These are phyloP conservation scores for Aldrovandia affinis DNA, from an alignment of 2,797 vertebrate species.

Conservation along the genomic window DNA sequence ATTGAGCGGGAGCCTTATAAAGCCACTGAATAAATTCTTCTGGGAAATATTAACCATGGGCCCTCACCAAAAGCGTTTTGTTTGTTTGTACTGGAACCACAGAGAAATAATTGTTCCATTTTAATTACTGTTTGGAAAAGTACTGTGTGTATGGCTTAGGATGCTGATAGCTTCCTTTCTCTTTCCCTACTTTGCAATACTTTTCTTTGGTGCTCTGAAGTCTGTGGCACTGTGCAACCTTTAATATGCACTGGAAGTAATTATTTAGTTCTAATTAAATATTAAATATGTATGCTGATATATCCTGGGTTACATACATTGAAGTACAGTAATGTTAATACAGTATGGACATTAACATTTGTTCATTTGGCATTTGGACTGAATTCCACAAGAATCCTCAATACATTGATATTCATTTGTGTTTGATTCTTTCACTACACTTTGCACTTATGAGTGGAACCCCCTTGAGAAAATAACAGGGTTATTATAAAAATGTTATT, in stretches of 20 bases:
- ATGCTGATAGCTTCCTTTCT: conserved; percentile 24
- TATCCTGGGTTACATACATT: neutral
- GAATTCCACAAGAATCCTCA: neutral
- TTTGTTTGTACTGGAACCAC: conserved; percentile 69
- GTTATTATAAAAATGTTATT: conserved; percentile 52
- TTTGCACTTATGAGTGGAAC: neutral
- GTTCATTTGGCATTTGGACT: neutral
- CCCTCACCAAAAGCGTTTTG: conserved; percentile 59
- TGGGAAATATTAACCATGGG: conserved; percentile 68
- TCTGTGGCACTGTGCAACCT: neutral
- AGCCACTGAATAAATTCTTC: conserved; percentile 57
- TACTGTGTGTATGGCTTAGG: conserved; percentile 54
- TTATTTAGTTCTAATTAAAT: too few species aligned
- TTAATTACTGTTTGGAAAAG: conserved; percentile 75
- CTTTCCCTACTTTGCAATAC: neutral
- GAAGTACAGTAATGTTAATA: neutral
- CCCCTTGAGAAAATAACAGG: neutral
- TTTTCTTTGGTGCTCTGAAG: conserved; percentile 7
- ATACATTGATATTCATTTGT: neutral
- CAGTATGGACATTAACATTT: neutral
- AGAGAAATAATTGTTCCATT: conserved; percentile 76
- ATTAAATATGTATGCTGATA: neutral
- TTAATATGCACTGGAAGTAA: neutral
- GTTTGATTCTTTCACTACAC: neutral
- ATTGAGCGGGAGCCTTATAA: conserved; percentile 65